phyloP scores from a whole-genome alignment of 2,113 vertebrate genomes.

The Ahaetulla prasina region DNA sequence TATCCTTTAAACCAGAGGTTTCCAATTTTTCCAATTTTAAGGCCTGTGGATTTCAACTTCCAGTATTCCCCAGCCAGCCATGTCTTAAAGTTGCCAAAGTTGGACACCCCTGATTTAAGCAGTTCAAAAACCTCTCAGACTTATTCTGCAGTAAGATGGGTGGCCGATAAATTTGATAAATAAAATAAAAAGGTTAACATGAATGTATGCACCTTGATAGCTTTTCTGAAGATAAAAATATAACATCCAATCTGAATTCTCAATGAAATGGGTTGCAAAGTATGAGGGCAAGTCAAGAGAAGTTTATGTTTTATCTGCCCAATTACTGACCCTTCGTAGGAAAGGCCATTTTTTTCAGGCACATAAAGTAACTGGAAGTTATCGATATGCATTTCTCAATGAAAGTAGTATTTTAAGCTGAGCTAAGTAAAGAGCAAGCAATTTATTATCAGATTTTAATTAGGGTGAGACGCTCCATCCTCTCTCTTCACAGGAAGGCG shows the following conservation, averaged over 20 bases:
- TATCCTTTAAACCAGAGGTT: not conserved
- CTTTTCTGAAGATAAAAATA: not conserved
- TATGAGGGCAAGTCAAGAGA: not conserved
- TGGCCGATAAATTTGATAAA: not conserved
- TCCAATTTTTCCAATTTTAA: no score
- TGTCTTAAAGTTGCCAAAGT: not conserved
- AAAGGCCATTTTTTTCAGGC: not conserved
- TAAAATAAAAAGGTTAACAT: not conserved
- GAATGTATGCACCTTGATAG: not conserved
- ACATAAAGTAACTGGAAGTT: not conserved
- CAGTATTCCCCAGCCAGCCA: not conserved
- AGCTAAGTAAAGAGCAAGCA: not conserved
- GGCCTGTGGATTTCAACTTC: not conserved
- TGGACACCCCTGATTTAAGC: not conserved
- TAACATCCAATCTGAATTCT: not conserved
- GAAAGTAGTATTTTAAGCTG: not conserved
- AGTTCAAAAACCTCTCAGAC: not conserved
- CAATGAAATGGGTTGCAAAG: not conserved
- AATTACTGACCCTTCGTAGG: not conserved
- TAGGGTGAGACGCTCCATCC: not conserved
- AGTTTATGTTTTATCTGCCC: not conserved
- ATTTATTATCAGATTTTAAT: not conserved
- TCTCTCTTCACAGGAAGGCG: not conserved
- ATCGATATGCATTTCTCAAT: not conserved
- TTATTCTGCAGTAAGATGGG: not conserved